Evolutionary conservation across 2,113 vertebrate species (phyloP).

Genomic region (Papio anubis): DNA sequence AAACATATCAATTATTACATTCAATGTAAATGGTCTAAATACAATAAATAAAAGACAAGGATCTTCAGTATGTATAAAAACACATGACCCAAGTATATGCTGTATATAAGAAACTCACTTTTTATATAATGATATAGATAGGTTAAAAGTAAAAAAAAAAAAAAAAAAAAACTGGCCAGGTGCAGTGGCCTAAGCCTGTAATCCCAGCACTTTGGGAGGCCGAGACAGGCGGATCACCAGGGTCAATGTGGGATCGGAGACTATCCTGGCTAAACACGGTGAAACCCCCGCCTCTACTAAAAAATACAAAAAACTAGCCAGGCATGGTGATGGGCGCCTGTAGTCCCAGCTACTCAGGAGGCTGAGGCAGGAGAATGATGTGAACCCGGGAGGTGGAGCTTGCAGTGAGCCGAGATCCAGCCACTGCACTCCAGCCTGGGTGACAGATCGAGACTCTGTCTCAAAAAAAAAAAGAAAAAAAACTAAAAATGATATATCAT

Average conservation of each 20-base stretch:
- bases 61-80: background rate
- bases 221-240: fast-evolving
- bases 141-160: background rate
- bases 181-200: too few species aligned
- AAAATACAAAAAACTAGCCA: too few species aligned
- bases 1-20: background rate
- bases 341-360: too few species aligned
- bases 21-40: background rate
- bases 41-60: background rate
- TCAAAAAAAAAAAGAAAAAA: background rate
- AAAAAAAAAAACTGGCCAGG: background rate
- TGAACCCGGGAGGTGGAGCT: too few species aligned
- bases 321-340: too few species aligned
- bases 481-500: background rate
- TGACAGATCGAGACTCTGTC: fast-evolving
- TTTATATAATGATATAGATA: background rate
- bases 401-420: too few species aligned
- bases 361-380: too few species aligned
- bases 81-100: background rate
- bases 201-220: too few species aligned
- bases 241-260: too few species aligned
- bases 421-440: too few species aligned
- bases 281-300: too few species aligned
- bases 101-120: background rate
- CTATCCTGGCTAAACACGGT: too few species aligned